Evolutionary conservation across 2,888 invertebrate genomes (phyloP), one percentile per base, ranked within the genome.

Genomic region (Octonoba sinensis): DNA sequence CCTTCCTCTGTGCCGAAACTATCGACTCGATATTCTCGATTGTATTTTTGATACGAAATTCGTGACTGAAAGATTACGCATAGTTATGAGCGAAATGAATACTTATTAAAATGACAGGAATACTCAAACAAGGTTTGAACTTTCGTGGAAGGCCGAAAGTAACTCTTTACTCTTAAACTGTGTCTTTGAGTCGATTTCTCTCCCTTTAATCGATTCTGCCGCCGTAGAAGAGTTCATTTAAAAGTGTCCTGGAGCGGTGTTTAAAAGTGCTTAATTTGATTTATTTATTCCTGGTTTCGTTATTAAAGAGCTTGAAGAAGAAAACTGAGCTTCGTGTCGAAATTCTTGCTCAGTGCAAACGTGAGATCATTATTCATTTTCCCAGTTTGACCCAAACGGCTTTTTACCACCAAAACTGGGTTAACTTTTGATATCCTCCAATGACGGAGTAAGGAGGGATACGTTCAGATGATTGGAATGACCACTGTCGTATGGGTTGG

Each of bases 251-350:
- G 44, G 22, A 65, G 73, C 57, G 24, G 16, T 56, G 18, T 56
- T 73, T 47, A 73, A 65, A 73, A 73, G 44, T 36, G 54, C 73
- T 54, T 73, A 73, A 73, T 73, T 73, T 73, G 73, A 73, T 73
- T 73, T 73, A 64, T 65, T 56, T 64, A 22, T 73, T 64, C 24
- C 54, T 36, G 8, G 20, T 74, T 57, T 64, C 66, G 56, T 62
- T 62, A 62, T 46, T 46, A 62, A 44, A 62, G 44, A n/a, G 18
- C 16, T 60, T 11, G 62, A 36, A 36, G 36, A 36, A 36, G 36
- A 36, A 36, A 36, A 20, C 20, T 15, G 24, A 60, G 12, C 24
- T 60, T 24, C n/a, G 27, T 67, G 67, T 67, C 20, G 67, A 67
- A 67, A 67, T 67, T 67, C 59, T 22, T 64, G 57, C 47, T 57